Percentiles rank a stretch among this genome's conserved stretches.
Evolutionary conservation across 1,140 invertebrate species (phyloP).

Genomic region (Sycophila sp.): DNA sequence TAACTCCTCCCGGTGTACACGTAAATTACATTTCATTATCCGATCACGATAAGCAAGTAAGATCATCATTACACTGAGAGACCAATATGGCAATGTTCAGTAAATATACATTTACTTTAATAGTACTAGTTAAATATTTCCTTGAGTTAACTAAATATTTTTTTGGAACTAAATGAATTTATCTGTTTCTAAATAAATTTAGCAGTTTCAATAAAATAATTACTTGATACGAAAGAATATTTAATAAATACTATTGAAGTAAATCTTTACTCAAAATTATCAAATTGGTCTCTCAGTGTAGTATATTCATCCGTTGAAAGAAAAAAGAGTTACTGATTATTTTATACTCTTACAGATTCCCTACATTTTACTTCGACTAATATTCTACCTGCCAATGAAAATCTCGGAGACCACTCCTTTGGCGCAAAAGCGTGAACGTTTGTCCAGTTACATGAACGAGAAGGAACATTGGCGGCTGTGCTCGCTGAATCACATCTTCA

Average conservation of each 20-base stretch:
- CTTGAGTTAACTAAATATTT: too few species aligned
- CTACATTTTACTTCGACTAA: constrained; percentile 59
- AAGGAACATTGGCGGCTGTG: constrained; percentile 56
- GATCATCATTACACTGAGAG: background rate
- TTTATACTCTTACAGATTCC: constrained; percentile 53
- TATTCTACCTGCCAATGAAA: constrained; percentile 62
- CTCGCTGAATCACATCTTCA: constrained; percentile 68
- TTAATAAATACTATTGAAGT: too few species aligned
- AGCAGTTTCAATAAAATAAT: too few species aligned
- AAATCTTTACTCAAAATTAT: too few species aligned
- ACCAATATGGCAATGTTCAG: too few species aligned
- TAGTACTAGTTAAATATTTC: background rate
- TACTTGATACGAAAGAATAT: background rate
- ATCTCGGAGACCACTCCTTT: constrained; percentile 52
- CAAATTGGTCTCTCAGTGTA: too few species aligned
- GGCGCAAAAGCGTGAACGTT: constrained; percentile 61
- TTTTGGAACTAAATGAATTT: too few species aligned
- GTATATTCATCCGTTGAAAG: too few species aligned
- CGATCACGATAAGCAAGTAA: constrained; percentile 56
- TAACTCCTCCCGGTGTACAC: constrained; percentile 59
- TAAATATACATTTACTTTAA: too few species aligned
- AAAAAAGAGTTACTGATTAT: background rate
- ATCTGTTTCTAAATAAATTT: too few species aligned
- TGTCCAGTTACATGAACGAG: constrained; percentile 54
- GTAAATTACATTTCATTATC: constrained; percentile 60